Base-by-base conservation (phyloP, 2,797 vertebrate species). In the Toxotes lorentzi region DNA sequence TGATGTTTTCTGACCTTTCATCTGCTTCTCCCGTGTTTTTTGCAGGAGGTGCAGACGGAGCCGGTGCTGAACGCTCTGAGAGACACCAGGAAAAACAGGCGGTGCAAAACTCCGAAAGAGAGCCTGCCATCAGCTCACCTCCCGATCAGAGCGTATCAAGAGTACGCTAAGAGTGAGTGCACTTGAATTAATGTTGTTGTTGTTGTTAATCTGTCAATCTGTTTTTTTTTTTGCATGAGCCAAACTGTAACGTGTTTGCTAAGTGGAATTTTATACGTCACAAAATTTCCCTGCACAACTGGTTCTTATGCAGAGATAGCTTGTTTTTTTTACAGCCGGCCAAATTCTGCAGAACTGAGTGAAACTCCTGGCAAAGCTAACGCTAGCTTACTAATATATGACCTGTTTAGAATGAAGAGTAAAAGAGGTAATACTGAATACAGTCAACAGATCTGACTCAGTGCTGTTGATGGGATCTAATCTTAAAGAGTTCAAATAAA, bases 11-110 rank as follows among this genome's bases (percentile, higher is more conserved):
- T 30, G 11, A 54, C 23, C 48, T 66, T 61, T n/a, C 5, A 13
- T 72, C 9, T 23, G 13, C 2, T 50, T 69, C 58, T 77, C 40
- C 27, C 73, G 40, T 81, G 40, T 81, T 85, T 78, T 76, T 24
- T 47, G 10, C 79, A 96, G 95, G 94, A 95, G 77, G 89, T 93
- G 30, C 94, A 95, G 89, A 91, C 91, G 5, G 94, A 94, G 90
- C 95, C 95, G 0, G 88, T 96, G 64, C 87, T 95, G 35, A 90
- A 95, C 30, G 94, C 95, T 0, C 87, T 95, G 63, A 94, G 65
- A 79, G 93, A 92, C 86, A 38, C 81, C 0, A 91, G 76, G 82
- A 95, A 91, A 81, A 82, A 40, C 17, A 27, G 51, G 65, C 74
- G 83, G 6, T 92, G 90, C 81, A 93, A 86, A 81, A 62, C 53